Evolutionary conservation across 2,113 vertebrate genomes (phyloP), one percentile per base, ranked within the genome.

Genomic region (Tragelaphus scriptus): DNA sequence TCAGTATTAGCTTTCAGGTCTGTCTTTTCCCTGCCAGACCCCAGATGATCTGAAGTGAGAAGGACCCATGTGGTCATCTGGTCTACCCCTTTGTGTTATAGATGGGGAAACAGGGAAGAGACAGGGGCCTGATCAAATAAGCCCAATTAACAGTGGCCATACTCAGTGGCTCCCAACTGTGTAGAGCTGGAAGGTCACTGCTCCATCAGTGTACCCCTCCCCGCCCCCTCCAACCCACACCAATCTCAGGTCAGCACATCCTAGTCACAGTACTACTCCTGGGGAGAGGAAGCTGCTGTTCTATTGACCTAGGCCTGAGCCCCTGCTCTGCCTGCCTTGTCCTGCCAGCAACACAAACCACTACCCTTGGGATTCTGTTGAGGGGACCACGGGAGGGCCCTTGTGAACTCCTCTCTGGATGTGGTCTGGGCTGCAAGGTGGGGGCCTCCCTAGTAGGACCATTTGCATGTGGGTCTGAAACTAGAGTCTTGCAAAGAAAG

Each of bases 121-220:
- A 94, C 49, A 71, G 49, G 75, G 25, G 2, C 9, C 44, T 44
- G 16, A 30, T 63, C 8, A 55, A 23, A 90, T 4, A 65, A 71
- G 58, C 21, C 32, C 61, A 89, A 15, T 28, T n/a, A 82, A 91
- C 1, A 25, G 56, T 21, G 23, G 59, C n/a, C 85, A 49, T 82
- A 13, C 32, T 82, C n/a, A n/a, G 47, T 7, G n/a, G 26, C 32
- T 65, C 53, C 47, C 36, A 19, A 40, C 25, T n/a, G 2, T 0
- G 5, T 1, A 28, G 32, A 36, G 25, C 58, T 7, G 53, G 58
- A 40, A 68, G 56, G 63, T 44, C 28, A 44, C 5, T 7, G 30
- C 12, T 5, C 8, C 25, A 17, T 32, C 2, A 8, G 0, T 4
- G 1, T 3, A 2, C 30, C n/a, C 21, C 23, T n/a, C 26, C 4